Evolutionary conservation across 2,797 vertebrate species (phyloP), one percentile per base, ranked within the genome.

Genomic region (Propithecus perrieri): DNA sequence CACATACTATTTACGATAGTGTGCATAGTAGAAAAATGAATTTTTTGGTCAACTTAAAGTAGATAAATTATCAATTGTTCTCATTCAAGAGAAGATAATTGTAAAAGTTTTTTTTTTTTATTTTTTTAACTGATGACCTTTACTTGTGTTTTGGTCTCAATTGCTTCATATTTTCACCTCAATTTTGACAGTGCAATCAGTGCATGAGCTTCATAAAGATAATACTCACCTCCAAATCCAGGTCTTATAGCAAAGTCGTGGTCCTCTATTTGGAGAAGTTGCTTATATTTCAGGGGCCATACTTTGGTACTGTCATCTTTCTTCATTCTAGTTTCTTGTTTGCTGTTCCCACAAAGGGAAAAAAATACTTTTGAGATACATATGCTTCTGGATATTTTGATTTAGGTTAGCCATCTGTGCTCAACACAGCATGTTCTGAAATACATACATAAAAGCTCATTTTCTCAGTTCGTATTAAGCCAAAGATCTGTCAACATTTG

Each of bases 191-290:
- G 41, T 28, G 10, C 5, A 28, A 12, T 75, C 5, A 28, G 9
- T 75, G 63, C 3, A 12, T 43, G 65, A 79, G 30, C 61, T 79
- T 74, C 71, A 17, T 48, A 46, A 94, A 59, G 43, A 33, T 20
- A 57, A 30, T 87, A 92, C 97, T 99, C 98, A 99, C 99, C 99
- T 99, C 99, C 99, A 98, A 99, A 99, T 95, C 99, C 99, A 53
- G 99, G 99, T 83, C 99, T 99, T 98, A 99, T 98, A 43, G 99
- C 99, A 98, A 99, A 99, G 97, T 99, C 99, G 7, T 99, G 99
- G 83, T 99, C 99, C 69, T 99, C 99, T 95, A 99, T 99, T 61
- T 98, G 99, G 85, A 99, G 99, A 91, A 99, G 99, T 97, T 99
- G 99, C 97, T 99, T 99, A 0, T 99, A 99, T 98, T 99, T 99